Conservation (phyloP, 2,888 invertebrate genomes). For the Lochmaea capreae region DNA sequence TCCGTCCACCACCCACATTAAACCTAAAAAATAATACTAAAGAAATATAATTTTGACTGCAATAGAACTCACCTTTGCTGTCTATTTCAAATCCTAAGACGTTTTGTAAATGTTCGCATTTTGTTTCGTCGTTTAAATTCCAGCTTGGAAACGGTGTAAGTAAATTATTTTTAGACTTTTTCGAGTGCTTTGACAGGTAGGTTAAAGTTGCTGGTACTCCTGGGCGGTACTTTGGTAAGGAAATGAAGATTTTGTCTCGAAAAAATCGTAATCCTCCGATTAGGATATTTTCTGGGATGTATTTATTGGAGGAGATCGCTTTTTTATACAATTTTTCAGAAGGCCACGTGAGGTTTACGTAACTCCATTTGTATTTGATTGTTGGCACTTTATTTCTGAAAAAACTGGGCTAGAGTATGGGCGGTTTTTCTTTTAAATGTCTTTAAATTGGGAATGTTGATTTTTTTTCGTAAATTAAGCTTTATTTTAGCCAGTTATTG, state of each 20-base stretch:
- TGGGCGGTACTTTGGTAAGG: constrained; percentile 74
- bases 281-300: constrained; percentile 75
- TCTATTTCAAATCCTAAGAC: constrained; percentile 82
- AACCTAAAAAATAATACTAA: constrained; percentile 61
- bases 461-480: no score
- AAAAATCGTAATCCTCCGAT: constrained; percentile 77
- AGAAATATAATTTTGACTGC: not conserved
- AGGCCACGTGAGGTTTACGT: constrained; percentile 76
- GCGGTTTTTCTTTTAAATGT: no score
- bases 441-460: no score
- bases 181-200: constrained; percentile 49
- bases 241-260: constrained; percentile 74
- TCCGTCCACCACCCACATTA: constrained; percentile 79
- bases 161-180: constrained; percentile 68
- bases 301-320: constrained; percentile 70
- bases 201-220: constrained; percentile 79
- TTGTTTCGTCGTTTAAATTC: constrained; percentile 69
- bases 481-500: no score
- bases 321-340: constrained; percentile 69
- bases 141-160: constrained; percentile 78
- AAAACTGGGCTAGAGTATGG: no score
- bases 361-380: constrained; percentile 70
- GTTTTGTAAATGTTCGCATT: constrained; percentile 77
- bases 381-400: constrained; percentile 1
- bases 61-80: constrained; percentile 60